Conservation (phyloP, 2,113 vertebrate species). For the Nansenia antarctica region DNA sequence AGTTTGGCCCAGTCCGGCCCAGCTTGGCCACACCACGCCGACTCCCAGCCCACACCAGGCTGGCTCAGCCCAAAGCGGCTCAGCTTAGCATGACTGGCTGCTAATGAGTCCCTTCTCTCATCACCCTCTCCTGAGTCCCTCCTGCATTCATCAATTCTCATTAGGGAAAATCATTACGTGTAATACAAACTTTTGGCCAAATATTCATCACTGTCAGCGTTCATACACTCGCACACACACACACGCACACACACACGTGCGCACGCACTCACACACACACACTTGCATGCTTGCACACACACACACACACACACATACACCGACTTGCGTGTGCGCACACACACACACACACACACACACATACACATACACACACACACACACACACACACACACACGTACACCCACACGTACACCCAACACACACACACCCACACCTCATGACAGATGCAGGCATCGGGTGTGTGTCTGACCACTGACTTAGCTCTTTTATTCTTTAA, state of each 20-base stretch:
- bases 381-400: too few relatives aligned
- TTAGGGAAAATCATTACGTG: constrained; percentile 78
- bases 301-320: too few relatives aligned
- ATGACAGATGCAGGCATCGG: constrained; percentile 58
- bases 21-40: too few relatives aligned
- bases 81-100: constrained; percentile 64
- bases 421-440: constrained; percentile 36
- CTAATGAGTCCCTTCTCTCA: constrained; percentile 71
- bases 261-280: too few relatives aligned
- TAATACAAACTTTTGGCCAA: constrained; percentile 77
- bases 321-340: too few relatives aligned
- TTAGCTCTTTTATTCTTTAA: constrained; percentile 70
- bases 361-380: too few relatives aligned
- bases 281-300: too few relatives aligned
- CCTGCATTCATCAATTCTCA: constrained; percentile 78
- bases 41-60: too few relatives aligned
- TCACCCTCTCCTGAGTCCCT: constrained; percentile 52
- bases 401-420: too few relatives aligned
- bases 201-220: constrained; percentile 79
- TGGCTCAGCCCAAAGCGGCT: constrained; percentile 61
- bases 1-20: constrained; percentile 28
- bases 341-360: too few relatives aligned
- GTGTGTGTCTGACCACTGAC: constrained; percentile 65
- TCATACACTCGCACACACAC: too few relatives aligned
- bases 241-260: too few relatives aligned